Evolutionary conservation across 2,113 vertebrate species (phyloP).

Genomic region (Rhinolophus ferrumequinum): DNA sequence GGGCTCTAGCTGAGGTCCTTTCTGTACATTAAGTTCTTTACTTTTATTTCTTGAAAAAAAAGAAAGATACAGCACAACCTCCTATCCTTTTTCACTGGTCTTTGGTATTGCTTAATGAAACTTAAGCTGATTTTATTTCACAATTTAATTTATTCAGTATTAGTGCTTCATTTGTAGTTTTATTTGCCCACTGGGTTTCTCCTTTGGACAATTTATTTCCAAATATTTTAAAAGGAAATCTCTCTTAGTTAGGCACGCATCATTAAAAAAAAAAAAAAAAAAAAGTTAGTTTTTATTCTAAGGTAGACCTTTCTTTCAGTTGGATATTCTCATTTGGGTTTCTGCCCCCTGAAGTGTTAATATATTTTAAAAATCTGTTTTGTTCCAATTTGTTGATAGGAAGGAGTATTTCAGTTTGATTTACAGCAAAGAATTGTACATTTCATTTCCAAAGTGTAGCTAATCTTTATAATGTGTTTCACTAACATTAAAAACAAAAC

Average conservation of each 20-base stretch:
- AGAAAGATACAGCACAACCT: neutral
- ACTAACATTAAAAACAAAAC: constrained; percentile 27
- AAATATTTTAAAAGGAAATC: constrained; percentile 64
- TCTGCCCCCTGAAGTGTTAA: constrained; percentile 64
- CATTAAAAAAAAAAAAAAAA: constrained; percentile 60
- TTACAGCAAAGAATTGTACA: constrained; percentile 57
- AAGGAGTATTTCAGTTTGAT: constrained; percentile 61
- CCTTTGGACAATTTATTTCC: constrained; percentile 56
- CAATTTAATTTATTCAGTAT: neutral
- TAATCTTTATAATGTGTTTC: constrained; percentile 63
- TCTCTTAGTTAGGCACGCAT: constrained; percentile 51
- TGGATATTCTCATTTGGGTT: constrained; percentile 73
- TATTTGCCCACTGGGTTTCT: neutral
- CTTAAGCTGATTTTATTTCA: neutral
- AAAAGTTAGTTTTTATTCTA: constrained; percentile 72
- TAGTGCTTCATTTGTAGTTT: neutral
- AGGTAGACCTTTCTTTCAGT: constrained; percentile 60
- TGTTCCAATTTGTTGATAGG: constrained; percentile 2
- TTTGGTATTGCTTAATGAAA: neutral
- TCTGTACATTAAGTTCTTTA: neutral
- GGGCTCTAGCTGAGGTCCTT: neutral
- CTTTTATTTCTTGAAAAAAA: neutral
- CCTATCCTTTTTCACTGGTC: neutral
- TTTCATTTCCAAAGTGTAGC: constrained; percentile 69
- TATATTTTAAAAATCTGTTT: constrained; percentile 73